These are phyloP conservation scores for Trissolcus basalis DNA, from an alignment of 1,140 invertebrate species.

Conservation along the genomic window DNA sequence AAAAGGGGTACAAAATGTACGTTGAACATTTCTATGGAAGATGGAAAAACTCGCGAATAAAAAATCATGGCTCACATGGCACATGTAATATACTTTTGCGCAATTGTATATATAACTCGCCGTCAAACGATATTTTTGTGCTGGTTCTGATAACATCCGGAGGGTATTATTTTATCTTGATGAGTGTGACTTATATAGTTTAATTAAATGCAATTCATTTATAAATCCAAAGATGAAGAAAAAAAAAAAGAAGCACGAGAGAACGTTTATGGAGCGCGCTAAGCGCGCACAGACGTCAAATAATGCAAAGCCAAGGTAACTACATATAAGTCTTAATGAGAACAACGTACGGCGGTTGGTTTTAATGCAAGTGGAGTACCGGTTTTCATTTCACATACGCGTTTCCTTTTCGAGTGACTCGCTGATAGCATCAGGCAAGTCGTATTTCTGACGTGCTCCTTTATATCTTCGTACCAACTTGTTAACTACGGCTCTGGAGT, in stretches of 20 bases:
- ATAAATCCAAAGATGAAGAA: conserved; percentile 1
- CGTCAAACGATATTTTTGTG: too few species aligned
- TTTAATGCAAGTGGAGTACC: conserved; percentile 57
- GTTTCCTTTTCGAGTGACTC: conserved; percentile 53
- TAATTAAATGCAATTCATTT: too few species aligned
- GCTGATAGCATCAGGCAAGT: conserved; percentile 45
- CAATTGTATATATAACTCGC: too few species aligned
- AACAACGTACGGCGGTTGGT: conserved; percentile 41
- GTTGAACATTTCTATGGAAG: too few species aligned
- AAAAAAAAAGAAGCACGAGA: conserved; percentile 7
- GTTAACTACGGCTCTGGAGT: conserved; percentile 39
- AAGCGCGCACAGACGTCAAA: conserved; percentile 27
- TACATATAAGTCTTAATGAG: conserved; percentile 55
- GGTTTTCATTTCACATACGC: conserved; percentile 58
- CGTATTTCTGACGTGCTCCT: conserved; percentile 48
- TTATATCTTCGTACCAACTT: conserved; percentile 48
- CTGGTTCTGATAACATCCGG: too few species aligned
- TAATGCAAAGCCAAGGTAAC: conserved; percentile 21
- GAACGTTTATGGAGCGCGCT: conserved; percentile 37
- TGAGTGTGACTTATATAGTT: too few species aligned
- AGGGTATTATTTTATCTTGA: too few species aligned
- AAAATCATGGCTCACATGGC: too few species aligned
- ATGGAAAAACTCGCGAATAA: too few species aligned
- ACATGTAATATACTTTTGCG: too few species aligned
- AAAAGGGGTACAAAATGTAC: too few species aligned